Evolutionary conservation across 2,113 vertebrate species (phyloP).

Genomic region (Brachyhypopomus occidentalis): DNA sequence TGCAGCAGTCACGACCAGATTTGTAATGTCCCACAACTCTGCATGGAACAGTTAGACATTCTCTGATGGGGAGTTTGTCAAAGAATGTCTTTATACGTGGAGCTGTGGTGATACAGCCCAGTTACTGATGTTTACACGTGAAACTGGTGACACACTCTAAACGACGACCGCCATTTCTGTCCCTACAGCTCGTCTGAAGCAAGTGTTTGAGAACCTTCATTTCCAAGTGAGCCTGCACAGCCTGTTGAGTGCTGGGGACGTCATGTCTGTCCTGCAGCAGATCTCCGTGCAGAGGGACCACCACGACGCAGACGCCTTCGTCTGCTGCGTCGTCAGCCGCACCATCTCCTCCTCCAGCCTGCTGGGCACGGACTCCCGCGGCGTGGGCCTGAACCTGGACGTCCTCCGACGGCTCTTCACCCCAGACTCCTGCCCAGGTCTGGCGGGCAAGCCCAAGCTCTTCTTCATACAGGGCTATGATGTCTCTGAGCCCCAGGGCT

Average conservation of each 20-base stretch:
- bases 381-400: constrained; percentile 70
- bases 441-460: constrained; percentile 89
- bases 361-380: constrained; percentile 74
- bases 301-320: constrained; percentile 73
- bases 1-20: no score
- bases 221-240: constrained; percentile 53
- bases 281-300: constrained; percentile 64
- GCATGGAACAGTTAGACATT: no score
- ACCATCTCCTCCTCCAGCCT: constrained; percentile 66
- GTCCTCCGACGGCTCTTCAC: constrained; percentile 76
- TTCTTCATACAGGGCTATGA: constrained; percentile 92
- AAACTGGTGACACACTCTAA: no score
- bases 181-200: constrained; percentile 72
- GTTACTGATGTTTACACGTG: background rate
- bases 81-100: background rate
- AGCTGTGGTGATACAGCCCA: no score
- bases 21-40: no score
- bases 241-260: constrained; percentile 54
- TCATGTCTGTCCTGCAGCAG: constrained; percentile 57
- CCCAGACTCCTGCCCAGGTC: constrained; percentile 73
- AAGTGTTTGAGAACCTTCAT: constrained; percentile 76
- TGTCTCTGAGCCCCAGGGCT: constrained; percentile 32
- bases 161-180: constrained; percentile 7
- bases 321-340: constrained; percentile 86
- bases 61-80: background rate